Percentiles rank a stretch among this genome's conserved stretches.
Conservation (phyloP, 1,140 invertebrate species). For the Listronotus bonariensis region DNA sequence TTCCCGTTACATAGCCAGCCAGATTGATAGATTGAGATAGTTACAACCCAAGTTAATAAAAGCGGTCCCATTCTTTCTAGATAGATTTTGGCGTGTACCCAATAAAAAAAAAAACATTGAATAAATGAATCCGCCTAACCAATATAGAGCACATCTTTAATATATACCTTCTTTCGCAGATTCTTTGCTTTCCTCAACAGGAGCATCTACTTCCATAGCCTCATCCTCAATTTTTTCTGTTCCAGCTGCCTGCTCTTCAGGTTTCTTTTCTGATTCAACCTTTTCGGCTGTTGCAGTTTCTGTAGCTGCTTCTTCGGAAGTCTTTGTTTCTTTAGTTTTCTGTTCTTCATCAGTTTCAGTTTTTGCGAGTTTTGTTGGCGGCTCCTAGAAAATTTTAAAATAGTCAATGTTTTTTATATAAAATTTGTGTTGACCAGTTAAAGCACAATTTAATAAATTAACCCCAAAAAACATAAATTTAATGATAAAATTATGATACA, state of each 20-base stretch:
- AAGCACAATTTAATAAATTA: too few species aligned
- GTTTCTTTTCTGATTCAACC: constrained; percentile 3
- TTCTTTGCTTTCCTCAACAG: constrained; percentile 8
- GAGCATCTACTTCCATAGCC: constrained; percentile 8
- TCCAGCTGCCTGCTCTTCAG: constrained; percentile 20
- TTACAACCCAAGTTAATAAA: too few species aligned
- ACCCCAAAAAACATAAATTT: too few species aligned
- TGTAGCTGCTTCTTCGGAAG: constrained; percentile 3
- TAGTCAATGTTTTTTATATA: neutral
- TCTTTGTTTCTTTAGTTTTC: constrained; percentile 15
- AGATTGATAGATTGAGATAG: too few species aligned
- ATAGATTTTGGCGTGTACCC: too few species aligned
- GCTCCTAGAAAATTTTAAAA: constrained; percentile 37
- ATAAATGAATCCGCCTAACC: too few species aligned
- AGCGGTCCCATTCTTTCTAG: too few species aligned
- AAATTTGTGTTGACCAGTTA: too few species aligned
- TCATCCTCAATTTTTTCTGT: constrained; percentile 8
- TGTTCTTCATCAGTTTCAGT: constrained; percentile 34
- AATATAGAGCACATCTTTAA: too few species aligned
- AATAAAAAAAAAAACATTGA: too few species aligned
- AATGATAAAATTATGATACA: too few species aligned
- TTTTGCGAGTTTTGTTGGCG: constrained; percentile 47
- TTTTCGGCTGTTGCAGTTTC: constrained; percentile 17
- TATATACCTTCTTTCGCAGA: neutral
- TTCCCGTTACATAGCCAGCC: too few species aligned